A percentile compares a stretch with the other conserved stretches of the same genome.
phyloP scores from a whole-genome alignment of 2,888 invertebrate species.

The Lycaena phlaeas region DNA sequence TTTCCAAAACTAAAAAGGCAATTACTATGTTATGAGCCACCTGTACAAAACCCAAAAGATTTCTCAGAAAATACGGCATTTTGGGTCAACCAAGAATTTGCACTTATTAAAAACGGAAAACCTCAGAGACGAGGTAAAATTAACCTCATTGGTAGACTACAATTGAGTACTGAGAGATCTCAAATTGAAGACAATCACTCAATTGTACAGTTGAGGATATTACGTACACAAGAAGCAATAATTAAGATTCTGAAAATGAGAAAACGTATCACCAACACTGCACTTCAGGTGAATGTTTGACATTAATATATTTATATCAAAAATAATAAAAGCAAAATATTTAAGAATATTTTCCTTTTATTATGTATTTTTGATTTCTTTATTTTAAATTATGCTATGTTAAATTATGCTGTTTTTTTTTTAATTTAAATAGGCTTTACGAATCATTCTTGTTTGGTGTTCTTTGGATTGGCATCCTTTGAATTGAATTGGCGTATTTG shows the following conservation, averaged over 20 bases:
- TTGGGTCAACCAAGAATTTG: slow-evolving; percentile 98
- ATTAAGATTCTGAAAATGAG: slow-evolving; percentile 99
- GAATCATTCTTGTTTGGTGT: too few species aligned
- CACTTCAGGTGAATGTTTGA: slow-evolving; percentile 83
- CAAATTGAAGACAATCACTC: slow-evolving; percentile 99
- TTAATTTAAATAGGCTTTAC: too few species aligned
- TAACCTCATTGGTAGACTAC: slow-evolving; percentile 95
- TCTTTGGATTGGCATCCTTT: too few species aligned
- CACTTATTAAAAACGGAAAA: slow-evolving; percentile 94
- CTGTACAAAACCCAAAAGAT: slow-evolving; percentile 91
- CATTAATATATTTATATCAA: too few species aligned
- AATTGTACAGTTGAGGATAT: slow-evolving; percentile 95
- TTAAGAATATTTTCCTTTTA: too few species aligned
- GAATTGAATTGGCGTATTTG: too few species aligned
- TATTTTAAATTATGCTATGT: too few species aligned
- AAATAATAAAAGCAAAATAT: too few species aligned
- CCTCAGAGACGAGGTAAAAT: slow-evolving; percentile 95
- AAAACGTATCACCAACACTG: slow-evolving; percentile 93
- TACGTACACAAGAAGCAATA: slow-evolving; percentile 96
- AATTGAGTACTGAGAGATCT: slow-evolving; percentile 94
- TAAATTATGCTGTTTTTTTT: too few species aligned
- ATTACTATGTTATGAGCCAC: slow-evolving; percentile 85
- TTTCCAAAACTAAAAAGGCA: slow-evolving; percentile 97
- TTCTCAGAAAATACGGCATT: slow-evolving; percentile 94
- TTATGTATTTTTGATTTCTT: too few species aligned